These are phyloP conservation scores for Dendroctonus ponderosae DNA, from an alignment of 1,140 invertebrate species.

Conservation along the genomic window DNA sequence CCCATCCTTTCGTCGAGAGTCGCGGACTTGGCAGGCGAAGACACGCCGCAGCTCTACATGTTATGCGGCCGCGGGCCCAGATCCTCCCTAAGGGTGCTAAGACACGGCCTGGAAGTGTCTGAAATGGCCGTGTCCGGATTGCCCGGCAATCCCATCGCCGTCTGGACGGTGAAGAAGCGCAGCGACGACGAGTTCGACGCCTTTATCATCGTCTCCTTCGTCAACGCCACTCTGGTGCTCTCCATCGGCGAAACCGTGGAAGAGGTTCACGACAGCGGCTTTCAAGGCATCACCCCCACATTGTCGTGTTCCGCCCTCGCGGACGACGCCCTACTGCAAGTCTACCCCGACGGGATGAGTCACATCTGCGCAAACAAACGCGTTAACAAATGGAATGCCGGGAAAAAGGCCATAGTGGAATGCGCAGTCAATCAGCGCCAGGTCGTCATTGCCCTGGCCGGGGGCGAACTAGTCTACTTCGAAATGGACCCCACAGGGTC, in stretches of 20 bases:
- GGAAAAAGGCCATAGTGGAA: slow-evolving; percentile 94
- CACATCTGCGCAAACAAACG: slow-evolving; percentile 97
- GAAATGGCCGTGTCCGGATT: slow-evolving; percentile 99
- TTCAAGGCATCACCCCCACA: slow-evolving; percentile 97
- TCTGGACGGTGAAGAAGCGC: slow-evolving; percentile 97
- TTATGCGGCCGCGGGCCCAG: slow-evolving; percentile 93
- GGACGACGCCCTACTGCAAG: slow-evolving; percentile 96
- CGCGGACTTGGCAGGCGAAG: slow-evolving; percentile 90
- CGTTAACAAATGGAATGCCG: slow-evolving; percentile 99
- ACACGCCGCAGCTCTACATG: slow-evolving; percentile 97
- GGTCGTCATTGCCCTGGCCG: slow-evolving; percentile 96
- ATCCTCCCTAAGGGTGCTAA: slow-evolving; percentile 87
- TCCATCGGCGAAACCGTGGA: slow-evolving; percentile 99
- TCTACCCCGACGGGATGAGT: slow-evolving; percentile 97
- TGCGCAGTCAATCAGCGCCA: slow-evolving; percentile 99
- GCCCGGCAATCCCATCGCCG: slow-evolving; percentile 98
- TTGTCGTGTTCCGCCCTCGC: slow-evolving; percentile 95
- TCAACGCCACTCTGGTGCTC: slow-evolving; percentile 97
- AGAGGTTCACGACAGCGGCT: slow-evolving; percentile 99
- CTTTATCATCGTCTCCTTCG: slow-evolving; percentile 99
- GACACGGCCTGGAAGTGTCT: slow-evolving; percentile 95
- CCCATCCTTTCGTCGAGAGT: slow-evolving; percentile 88
- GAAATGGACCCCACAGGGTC: slow-evolving; percentile 84
- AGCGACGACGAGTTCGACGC: slow-evolving; percentile 98
- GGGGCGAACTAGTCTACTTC: slow-evolving; percentile 98